Conservation (phyloP, 2,113 vertebrate species). For the Bos taurus region ARS-UCD2.0 NC_037335.1:2322001-2322500, state of each 20-base stretch:
- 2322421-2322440: background rate
- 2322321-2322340: background rate
- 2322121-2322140: background rate
- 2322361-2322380: background rate
- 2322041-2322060: background rate
- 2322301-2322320: background rate
- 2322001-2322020: background rate
- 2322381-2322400: background rate
- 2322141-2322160: background rate
- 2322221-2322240: background rate
- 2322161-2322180: background rate
- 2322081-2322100: background rate
- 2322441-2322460: background rate
- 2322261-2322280: background rate
- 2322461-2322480: background rate
- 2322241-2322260: background rate
- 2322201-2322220: background rate
- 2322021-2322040: background rate
- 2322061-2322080: background rate
- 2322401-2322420: background rate
- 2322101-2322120: background rate
- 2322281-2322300: background rate
- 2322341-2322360: background rate
- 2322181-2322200: background rate
- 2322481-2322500: background rate